Evolutionary conservation across 2,888 invertebrate genomes (phyloP), one percentile per base, ranked within the genome.

Genomic region (Harpagoxenus sublaevis): DNA sequence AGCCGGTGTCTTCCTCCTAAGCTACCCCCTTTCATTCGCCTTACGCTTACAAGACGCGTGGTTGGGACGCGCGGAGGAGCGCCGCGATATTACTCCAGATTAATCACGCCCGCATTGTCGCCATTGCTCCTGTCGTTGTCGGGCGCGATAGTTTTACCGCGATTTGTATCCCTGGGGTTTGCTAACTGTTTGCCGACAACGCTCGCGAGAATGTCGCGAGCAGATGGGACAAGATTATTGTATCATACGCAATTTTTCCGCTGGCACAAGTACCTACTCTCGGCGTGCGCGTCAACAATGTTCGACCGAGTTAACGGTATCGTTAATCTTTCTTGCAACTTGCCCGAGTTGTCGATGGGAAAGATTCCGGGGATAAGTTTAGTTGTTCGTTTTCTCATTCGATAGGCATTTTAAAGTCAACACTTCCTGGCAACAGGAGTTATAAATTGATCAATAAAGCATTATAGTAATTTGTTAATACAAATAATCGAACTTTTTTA

Each of bases 81-180:
- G 83, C 70, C 57, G 57, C 84, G 89, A 90, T 88, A 90, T 89
- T 84, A 84, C 82, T 68, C 68, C 31, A 71, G 84, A 89, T 86
- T 90, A 90, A 89, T 90, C 88, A 81, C 84, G 82, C 87, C 88
- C 84, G 83, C 75, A 86, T 90, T 90, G 86, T 89, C 62, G 84
- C 78, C 71, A 55, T 70, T 71, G 31, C 39, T 48, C 79, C 84
- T 84, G 84, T 81, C 84, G 68, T 70, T 39, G 35, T 57, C 74
- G 77, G 77, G 66, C 83, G 42, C 82, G 78, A 82, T 84, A n/a
- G 81, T 78, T 81, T 68, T 68, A 77, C 78, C 86, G 77, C 85
- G 89, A 89, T 89, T 88, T 83, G 73, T 82, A 62, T 57, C 68
- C 31, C 55, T 10, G 65, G 51, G 62, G 39, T 60, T 65, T 60